phyloP scores from a whole-genome alignment of 1,140 invertebrate species.

The Ceratina japonica region DNA sequence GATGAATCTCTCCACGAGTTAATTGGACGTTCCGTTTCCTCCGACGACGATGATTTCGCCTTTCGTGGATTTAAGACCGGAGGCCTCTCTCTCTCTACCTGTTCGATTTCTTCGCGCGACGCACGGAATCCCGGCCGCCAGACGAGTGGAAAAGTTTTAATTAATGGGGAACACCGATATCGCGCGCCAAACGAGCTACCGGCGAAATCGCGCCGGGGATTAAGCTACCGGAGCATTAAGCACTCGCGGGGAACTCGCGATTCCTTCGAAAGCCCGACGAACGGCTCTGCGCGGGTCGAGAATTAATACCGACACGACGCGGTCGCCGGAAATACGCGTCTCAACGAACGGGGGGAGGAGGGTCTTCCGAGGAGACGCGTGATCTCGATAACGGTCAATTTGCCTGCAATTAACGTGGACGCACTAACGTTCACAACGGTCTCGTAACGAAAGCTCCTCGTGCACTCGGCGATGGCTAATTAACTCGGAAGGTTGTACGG shows the following conservation, averaged over 20 bases:
- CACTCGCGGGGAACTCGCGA: neutral
- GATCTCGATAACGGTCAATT: conserved; percentile 15
- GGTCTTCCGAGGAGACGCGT: neutral
- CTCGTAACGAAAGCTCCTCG: conserved; percentile 2
- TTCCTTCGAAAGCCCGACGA: neutral
- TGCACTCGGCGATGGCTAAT: neutral
- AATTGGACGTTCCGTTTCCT: conserved; percentile 5
- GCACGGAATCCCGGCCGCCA: neutral
- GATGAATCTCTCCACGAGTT: neutral
- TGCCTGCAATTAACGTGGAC: conserved; percentile 7
- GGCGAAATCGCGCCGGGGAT: neutral
- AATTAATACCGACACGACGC: conserved; percentile 4
- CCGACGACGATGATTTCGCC: neutral
- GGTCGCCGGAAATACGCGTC: too few relatives aligned
- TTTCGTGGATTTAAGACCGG: neutral
- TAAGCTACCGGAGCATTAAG: too few relatives aligned
- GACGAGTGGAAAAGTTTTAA: conserved; percentile 24
- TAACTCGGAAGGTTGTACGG: neutral
- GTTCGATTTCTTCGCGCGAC: conserved; percentile 4
- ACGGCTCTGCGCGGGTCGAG: too few relatives aligned
- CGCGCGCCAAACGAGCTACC: neutral
- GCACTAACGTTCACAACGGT: conserved; percentile 14
- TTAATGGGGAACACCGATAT: conserved; percentile 11
- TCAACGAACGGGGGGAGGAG: neutral
- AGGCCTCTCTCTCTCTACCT: conserved; percentile 9